Percentiles rank a stretch among this genome's conserved stretches.
These are phyloP conservation scores for Eupithecia centaureata DNA, from an alignment of 2,888 invertebrate genomes.

Conservation along the genomic window DNA sequence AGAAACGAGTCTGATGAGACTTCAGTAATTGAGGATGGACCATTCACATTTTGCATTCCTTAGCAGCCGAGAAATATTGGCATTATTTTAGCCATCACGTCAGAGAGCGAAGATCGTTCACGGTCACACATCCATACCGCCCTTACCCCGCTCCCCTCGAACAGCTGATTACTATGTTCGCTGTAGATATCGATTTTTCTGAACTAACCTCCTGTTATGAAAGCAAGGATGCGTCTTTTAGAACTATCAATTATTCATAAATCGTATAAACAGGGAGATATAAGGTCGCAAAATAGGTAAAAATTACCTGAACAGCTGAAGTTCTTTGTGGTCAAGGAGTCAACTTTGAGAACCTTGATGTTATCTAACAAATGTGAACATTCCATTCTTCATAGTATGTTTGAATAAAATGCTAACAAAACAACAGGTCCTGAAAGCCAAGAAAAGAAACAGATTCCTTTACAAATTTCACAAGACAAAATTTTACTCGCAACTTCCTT, in stretches of 20 bases:
- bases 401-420: slow-evolving; percentile 53
- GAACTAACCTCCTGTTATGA: slow-evolving; percentile 69
- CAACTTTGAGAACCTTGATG: slow-evolving; percentile 82
- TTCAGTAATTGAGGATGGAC: not conserved
- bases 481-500: slow-evolving; percentile 37
- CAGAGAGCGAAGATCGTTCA: slow-evolving; percentile 66
- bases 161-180: slow-evolving; percentile 82
- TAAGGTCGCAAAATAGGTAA: slow-evolving; percentile 50
- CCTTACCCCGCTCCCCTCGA: slow-evolving; percentile 68
- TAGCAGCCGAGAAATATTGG: slow-evolving; percentile 19
- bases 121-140: slow-evolving; percentile 75
- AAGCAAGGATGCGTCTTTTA: slow-evolving; percentile 49
- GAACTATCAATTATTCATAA: slow-evolving; percentile 27
- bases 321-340: slow-evolving; percentile 85
- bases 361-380: slow-evolving; percentile 87
- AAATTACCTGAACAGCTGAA: slow-evolving; percentile 86
- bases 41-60: not conserved
- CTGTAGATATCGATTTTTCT: slow-evolving; percentile 79
- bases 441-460: slow-evolving; percentile 46
- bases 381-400: slow-evolving; percentile 84
- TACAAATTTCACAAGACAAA: slow-evolving; percentile 35
- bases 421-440: slow-evolving; percentile 60
- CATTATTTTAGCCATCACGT: slow-evolving; percentile 58
- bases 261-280: slow-evolving; percentile 41
- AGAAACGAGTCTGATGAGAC: not conserved